phyloP scores from a whole-genome alignment of 2,113 vertebrate species.

The Salvator merianae region DNA sequence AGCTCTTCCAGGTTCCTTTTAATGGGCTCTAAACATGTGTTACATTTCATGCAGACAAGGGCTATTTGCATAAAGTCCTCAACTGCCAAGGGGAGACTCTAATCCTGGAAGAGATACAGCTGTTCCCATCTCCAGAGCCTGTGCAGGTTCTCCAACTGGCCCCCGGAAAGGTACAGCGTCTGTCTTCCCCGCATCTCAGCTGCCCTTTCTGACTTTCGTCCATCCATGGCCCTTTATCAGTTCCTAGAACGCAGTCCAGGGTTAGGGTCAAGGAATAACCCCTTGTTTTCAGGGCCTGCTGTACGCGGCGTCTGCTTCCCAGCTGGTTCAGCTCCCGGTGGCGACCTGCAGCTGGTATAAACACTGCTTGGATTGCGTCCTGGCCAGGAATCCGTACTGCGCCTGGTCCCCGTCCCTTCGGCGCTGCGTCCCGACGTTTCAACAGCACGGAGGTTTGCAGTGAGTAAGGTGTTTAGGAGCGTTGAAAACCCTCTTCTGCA shows the following conservation, averaged over 20 bases:
- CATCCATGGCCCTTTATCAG: not conserved
- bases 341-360: conserved; percentile 69
- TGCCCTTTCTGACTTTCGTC: too few relatives aligned
- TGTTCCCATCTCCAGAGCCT: conserved; percentile 63
- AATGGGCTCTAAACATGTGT: conserved; percentile 3
- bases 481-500: too few relatives aligned
- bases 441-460: not conserved
- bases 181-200: not conserved
- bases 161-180: conserved; percentile 69
- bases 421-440: conserved; percentile 49
- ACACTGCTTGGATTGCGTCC: conserved; percentile 75
- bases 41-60: conserved; percentile 71
- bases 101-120: conserved; percentile 79
- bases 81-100: conserved; percentile 75
- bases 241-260: not conserved
- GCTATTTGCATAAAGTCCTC: conserved; percentile 81
- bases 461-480: too few relatives aligned
- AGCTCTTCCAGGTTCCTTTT: not conserved
- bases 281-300: conserved; percentile 68
- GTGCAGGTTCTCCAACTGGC: conserved; percentile 73
- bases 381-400: conserved; percentile 81
- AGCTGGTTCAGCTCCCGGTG: conserved; percentile 74
- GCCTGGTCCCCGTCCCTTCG: conserved; percentile 62
- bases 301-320: conserved; percentile 70
- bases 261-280: too few relatives aligned